These are phyloP conservation scores for Drosophila kurseongensis DNA, from an alignment of 1,140 invertebrate genomes.

Conservation along the genomic window DNA sequence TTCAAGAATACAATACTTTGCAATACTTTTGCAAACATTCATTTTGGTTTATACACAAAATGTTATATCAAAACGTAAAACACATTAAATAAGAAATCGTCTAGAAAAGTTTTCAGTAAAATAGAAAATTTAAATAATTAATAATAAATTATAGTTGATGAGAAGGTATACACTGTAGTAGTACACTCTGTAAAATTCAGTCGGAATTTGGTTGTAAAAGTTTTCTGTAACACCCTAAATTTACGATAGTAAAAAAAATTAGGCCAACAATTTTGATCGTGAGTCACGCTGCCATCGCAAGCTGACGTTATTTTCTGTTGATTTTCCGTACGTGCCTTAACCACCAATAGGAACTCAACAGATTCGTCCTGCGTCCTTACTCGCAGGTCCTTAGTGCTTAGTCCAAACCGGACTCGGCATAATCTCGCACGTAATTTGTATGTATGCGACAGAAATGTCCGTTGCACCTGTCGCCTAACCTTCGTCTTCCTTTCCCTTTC, in stretches of 20 bases:
- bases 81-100: too few relatives aligned
- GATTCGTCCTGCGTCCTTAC: slow-evolving; percentile 3
- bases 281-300: slow-evolving; percentile 22
- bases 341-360: slow-evolving; percentile 14
- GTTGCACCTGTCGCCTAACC: slow-evolving; percentile 68
- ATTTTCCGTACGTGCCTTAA: slow-evolving; percentile 39
- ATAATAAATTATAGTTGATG: too few relatives aligned
- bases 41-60: too few relatives aligned
- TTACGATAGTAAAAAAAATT: too few relatives aligned
- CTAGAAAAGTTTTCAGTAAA: too few relatives aligned
- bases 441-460: slow-evolving; percentile 79
- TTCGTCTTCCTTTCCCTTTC: slow-evolving; percentile 24
- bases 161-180: too few relatives aligned
- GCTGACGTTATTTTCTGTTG: slow-evolving; percentile 11
- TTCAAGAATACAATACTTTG: neutral
- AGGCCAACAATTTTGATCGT: neutral
- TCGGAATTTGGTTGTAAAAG: too few relatives aligned
- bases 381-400: slow-evolving; percentile 26
- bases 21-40: neutral
- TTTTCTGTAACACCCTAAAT: too few relatives aligned
- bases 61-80: too few relatives aligned
- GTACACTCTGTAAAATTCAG: too few relatives aligned
- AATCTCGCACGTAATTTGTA: slow-evolving; percentile 81
- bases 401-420: slow-evolving; percentile 54
- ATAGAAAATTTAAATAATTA: too few relatives aligned